Evolutionary conservation across 2,113 vertebrate species (phyloP).

Genomic region (Erythrolamprus reginae): DNA sequence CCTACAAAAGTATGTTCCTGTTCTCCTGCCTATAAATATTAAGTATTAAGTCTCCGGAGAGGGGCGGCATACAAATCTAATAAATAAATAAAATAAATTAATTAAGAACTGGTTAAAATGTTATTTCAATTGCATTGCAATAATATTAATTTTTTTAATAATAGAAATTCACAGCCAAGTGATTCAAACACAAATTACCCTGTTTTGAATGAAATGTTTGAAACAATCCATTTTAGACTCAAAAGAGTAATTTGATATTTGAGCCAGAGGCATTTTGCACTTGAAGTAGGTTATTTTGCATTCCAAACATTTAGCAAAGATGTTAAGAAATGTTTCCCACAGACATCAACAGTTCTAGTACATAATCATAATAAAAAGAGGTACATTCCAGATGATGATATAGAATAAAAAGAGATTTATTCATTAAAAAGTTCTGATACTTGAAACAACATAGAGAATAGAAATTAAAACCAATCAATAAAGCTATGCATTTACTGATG

Average conservation of each 20-base stretch:
- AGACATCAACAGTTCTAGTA: neutral
- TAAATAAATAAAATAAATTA: no score
- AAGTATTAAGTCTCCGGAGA: no score
- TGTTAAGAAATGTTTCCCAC: neutral
- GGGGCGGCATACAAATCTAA: no score
- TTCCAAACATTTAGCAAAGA: neutral
- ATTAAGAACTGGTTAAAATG: neutral
- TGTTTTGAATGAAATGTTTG: neutral
- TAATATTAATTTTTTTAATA: neutral
- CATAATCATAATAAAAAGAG: neutral
- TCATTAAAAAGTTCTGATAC: neutral
- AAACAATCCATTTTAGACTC: neutral
- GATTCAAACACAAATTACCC: neutral
- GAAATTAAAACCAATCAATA: neutral
- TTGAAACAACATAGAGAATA: neutral
- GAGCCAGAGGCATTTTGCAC: neutral
- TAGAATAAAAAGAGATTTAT: neutral
- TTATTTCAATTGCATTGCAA: neutral
- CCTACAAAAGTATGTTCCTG: neutral
- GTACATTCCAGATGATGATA: neutral
- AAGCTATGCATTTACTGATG: neutral
- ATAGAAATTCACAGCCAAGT: neutral
- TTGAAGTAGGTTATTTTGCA: neutral
- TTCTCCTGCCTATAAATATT: neutral
- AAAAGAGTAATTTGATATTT: neutral